Conservation (phyloP, 2,113 vertebrate genomes). For the Chloropsis cyanopogon region DNA sequence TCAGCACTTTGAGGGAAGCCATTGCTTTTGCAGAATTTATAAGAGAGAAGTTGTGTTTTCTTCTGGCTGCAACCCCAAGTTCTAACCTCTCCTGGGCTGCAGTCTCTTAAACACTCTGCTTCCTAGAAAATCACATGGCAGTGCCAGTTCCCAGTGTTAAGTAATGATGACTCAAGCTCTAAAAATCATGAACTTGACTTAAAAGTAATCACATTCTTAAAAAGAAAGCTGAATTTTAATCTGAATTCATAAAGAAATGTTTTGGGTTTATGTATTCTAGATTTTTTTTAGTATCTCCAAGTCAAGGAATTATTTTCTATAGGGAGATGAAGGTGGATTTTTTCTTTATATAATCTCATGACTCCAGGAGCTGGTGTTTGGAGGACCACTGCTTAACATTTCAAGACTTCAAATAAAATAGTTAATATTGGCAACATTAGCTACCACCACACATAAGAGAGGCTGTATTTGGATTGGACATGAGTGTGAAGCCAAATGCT, state of each 20-base stretch:
- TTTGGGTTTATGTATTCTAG: background rate
- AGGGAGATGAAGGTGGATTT: background rate
- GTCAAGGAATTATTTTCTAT: background rate
- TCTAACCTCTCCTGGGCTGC: background rate
- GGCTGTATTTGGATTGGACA: background rate
- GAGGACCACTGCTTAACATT: background rate
- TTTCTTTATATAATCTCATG: background rate
- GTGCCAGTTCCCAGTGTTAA: background rate
- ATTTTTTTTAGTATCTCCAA: background rate
- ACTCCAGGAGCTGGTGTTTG: background rate
- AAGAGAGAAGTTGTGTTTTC: background rate
- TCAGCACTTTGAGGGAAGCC: background rate
- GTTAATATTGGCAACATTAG: background rate
- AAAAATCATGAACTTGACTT: background rate
- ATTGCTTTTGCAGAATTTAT: background rate
- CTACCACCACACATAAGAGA: background rate
- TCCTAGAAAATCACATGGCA: conserved; percentile 1
- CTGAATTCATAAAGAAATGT: background rate
- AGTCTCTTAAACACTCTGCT: background rate
- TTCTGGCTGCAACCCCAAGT: background rate
- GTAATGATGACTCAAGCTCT: background rate
- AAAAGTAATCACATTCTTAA: background rate
- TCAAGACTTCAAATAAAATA: background rate
- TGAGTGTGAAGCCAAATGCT: background rate
- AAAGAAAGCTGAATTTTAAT: background rate